phyloP scores from a whole-genome alignment of 2,888 invertebrate species.

The Lasioglossum lativentre region DNA sequence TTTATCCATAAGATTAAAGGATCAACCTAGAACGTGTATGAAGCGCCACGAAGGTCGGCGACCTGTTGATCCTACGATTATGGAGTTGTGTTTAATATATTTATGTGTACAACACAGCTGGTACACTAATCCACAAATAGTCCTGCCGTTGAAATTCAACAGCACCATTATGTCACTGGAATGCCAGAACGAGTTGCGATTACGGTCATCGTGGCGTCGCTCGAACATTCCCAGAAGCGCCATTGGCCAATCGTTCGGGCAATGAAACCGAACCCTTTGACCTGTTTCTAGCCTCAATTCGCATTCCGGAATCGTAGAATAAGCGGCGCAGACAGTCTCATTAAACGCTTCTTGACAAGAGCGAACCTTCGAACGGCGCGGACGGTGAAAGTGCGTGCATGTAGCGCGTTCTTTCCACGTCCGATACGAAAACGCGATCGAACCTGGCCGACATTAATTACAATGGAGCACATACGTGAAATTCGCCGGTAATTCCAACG shows the following conservation, averaged over 20 bases:
- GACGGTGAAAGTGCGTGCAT: conserved; percentile 37
- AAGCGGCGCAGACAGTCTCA: conserved; percentile 28
- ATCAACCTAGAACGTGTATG: neutral
- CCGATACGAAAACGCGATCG: conserved; percentile 41
- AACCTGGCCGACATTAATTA: conserved; percentile 12
- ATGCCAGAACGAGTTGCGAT: conserved; percentile 29
- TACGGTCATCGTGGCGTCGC: conserved; percentile 47
- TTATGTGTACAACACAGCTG: neutral
- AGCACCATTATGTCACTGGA: conserved; percentile 49
- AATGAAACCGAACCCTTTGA: conserved; percentile 47
- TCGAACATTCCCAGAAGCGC: conserved; percentile 53
- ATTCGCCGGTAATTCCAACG: conserved; percentile 31
- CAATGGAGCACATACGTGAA: conserved; percentile 16
- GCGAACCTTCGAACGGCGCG: neutral
- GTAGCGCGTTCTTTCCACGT: conserved; percentile 14
- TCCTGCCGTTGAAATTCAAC: conserved; percentile 19
- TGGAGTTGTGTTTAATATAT: neutral
- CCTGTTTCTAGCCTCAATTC: conserved; percentile 53
- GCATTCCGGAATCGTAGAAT: conserved; percentile 50
- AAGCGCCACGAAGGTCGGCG: neutral
- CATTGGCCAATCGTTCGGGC: conserved; percentile 34
- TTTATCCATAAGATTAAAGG: neutral
- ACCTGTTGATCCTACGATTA: neutral
- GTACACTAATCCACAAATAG: neutral
- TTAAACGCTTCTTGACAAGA: conserved; percentile 29